A percentile compares a stretch with the other conserved stretches of the same genome.
Evolutionary conservation across 2,797 vertebrate genomes (phyloP).

Genomic region (Paramormyrops hopkinsi): DNA sequence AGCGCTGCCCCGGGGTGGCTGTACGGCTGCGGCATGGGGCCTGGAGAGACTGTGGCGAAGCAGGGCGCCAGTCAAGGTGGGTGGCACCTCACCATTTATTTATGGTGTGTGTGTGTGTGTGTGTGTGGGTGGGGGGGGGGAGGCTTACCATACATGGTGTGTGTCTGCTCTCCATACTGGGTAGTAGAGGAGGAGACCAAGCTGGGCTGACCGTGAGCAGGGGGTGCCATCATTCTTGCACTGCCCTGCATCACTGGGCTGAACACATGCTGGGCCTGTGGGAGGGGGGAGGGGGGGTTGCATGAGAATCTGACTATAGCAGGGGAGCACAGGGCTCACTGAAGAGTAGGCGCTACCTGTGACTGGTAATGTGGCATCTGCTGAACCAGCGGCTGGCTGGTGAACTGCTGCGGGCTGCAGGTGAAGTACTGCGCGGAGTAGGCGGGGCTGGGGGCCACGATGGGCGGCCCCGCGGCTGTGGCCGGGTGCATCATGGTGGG

Average conservation of each 20-base stretch:
- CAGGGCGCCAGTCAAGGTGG: background rate
- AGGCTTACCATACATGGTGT: conserved; percentile 93
- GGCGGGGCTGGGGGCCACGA: conserved; percentile 82
- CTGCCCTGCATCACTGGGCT: conserved; percentile 91
- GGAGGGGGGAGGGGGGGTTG: background rate
- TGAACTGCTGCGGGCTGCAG: conserved; percentile 94
- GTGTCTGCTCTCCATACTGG: conserved; percentile 96
- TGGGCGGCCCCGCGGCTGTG: conserved; percentile 86
- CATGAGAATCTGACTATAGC: background rate
- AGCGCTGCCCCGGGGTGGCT: conserved; percentile 83
- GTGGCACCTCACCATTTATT: background rate
- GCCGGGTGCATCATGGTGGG: conserved; percentile 93
- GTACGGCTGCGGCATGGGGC: conserved; percentile 94
- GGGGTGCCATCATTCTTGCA: conserved; percentile 90
- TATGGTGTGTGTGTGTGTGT: background rate
- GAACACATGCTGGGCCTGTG: conserved; percentile 90
- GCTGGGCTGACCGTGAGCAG: conserved; percentile 81
- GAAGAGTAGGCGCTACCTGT: conserved; percentile 59
- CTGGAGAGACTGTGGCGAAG: conserved; percentile 75
- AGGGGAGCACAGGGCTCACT: background rate
- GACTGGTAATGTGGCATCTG: conserved; percentile 95
- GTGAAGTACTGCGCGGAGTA: conserved; percentile 92
- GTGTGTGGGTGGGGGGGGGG: background rate
- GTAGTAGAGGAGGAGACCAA: conserved; percentile 86
- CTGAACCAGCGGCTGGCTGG: conserved; percentile 90